Percentiles rank a stretch among this genome's conserved stretches.
Evolutionary conservation across 2,797 vertebrate species (phyloP).

Genomic region (Microctenopoma stevenorrisi): DNA sequence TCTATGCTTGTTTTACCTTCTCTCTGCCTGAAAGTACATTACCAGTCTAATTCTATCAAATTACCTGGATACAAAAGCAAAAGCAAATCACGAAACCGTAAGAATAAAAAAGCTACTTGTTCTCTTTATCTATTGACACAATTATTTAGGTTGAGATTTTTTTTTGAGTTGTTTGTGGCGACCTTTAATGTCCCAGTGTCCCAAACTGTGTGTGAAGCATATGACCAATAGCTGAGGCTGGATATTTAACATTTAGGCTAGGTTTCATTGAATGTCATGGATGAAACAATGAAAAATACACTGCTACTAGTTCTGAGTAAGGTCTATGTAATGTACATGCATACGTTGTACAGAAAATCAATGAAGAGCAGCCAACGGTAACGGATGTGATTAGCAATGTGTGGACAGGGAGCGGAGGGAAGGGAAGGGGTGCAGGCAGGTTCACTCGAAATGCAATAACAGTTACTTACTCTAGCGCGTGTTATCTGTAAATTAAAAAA

Average conservation of each 20-base stretch:
- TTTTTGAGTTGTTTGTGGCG: neutral
- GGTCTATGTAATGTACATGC: neutral
- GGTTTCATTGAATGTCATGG: neutral
- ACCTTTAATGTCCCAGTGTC: neutral
- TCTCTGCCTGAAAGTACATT: too few species aligned
- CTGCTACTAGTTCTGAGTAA: neutral
- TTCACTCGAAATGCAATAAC: constrained; percentile 23
- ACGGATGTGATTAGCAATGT: constrained; percentile 36
- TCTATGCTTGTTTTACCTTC: neutral
- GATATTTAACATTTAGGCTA: neutral
- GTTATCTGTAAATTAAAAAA: constrained; percentile 20
- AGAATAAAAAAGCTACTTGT: too few species aligned
- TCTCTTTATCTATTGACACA: too few species aligned
- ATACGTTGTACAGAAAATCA: constrained; percentile 7
- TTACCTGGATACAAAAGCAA: too few species aligned
- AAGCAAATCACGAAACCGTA: too few species aligned
- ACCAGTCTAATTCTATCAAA: too few species aligned
- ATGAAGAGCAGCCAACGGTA: constrained; percentile 7
- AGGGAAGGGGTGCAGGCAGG: constrained; percentile 15
- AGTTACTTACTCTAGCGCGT: constrained; percentile 34
- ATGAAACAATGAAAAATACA: neutral
- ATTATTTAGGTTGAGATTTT: too few species aligned
- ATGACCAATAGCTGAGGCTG: neutral
- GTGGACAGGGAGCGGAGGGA: constrained; percentile 16
- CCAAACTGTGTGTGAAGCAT: neutral